Percentiles rank a stretch among this genome's conserved stretches.
Conservation (phyloP, 1,140 invertebrate genomes). For the Microvelia longipes region DNA sequence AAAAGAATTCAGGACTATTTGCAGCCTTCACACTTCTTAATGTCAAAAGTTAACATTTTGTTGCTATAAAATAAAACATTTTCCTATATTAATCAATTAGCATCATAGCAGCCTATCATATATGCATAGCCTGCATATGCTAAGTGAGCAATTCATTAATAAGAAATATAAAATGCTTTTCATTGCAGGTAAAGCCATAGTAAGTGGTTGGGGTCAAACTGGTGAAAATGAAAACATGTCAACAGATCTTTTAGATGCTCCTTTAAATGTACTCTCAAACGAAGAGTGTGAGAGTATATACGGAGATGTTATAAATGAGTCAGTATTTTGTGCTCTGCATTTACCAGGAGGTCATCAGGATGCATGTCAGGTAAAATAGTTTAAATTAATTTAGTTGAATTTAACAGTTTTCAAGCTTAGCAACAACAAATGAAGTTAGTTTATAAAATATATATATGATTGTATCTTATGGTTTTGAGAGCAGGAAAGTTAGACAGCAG, state of each 20-base stretch:
- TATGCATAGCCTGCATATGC: no score
- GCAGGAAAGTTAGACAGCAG: no score
- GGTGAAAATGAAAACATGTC: background rate
- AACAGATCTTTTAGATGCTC: background rate
- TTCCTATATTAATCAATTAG: no score
- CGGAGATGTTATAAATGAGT: background rate
- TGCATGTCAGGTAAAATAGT: background rate
- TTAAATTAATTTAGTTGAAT: background rate
- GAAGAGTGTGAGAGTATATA: constrained; percentile 3
- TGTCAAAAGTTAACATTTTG: no score
- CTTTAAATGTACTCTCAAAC: background rate
- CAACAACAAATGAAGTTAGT: no score
- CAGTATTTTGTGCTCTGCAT: constrained; percentile 1
- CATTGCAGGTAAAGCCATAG: background rate
- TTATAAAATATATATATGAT: no score
- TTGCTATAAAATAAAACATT: no score
- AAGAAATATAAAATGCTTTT: background rate
- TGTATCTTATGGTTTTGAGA: no score
- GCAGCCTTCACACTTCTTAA: no score
- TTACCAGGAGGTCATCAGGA: background rate
- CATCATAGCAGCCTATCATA: no score
- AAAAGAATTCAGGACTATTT: no score
- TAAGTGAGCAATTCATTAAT: no score
- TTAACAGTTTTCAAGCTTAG: background rate
- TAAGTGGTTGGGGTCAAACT: constrained; percentile 5